A percentile compares a stretch with the other conserved stretches of the same genome.
These are phyloP conservation scores for Drosophila pruinosa DNA, from an alignment of 1,140 invertebrate species.

Conservation along the genomic window DNA sequence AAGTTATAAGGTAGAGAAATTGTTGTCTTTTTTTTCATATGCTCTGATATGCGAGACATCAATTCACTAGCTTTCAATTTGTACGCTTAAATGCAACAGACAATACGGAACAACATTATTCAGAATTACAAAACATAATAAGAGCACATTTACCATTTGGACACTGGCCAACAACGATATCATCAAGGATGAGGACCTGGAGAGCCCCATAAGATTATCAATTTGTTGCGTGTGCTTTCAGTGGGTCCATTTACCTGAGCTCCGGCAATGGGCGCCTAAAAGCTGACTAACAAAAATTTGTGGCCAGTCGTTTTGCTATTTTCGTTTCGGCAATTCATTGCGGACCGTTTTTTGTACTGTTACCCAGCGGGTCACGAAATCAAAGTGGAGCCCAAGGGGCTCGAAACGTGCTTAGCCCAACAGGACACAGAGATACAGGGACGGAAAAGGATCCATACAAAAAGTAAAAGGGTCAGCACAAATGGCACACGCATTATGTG, in stretches of 20 bases:
- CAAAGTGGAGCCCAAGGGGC: slow-evolving; percentile 54
- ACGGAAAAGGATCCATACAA: slow-evolving; percentile 9
- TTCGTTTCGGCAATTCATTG: slow-evolving; percentile 61
- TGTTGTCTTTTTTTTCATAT: slow-evolving; percentile 47
- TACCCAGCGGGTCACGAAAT: slow-evolving; percentile 55
- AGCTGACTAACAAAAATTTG: slow-evolving; percentile 51
- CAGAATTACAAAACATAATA: slow-evolving; percentile 41
- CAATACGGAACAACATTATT: slow-evolving; percentile 29
- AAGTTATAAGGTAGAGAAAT: slow-evolving; percentile 71
- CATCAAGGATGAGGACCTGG: slow-evolving; percentile 23
- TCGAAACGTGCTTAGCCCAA: slow-evolving; percentile 37
- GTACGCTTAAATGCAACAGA: slow-evolving; percentile 48
- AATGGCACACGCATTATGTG: slow-evolving; percentile 52
- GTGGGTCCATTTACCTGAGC: slow-evolving; percentile 37
- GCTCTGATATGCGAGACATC: slow-evolving; percentile 37
- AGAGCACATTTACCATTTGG: slow-evolving; percentile 24
- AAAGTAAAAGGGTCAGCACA: slow-evolving; percentile 58
- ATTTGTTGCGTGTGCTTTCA: slow-evolving; percentile 53
- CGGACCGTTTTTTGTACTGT: slow-evolving; percentile 18
- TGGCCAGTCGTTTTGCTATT: slow-evolving; percentile 31
- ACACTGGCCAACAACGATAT: slow-evolving; percentile 28
- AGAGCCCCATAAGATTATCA: slow-evolving; percentile 45
- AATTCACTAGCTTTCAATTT: slow-evolving; percentile 73
- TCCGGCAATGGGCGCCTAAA: slow-evolving; percentile 14
- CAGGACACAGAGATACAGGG: not conserved